Conservation (phyloP, 2,888 invertebrate genomes). For the Callinectes sapidus region DNA sequence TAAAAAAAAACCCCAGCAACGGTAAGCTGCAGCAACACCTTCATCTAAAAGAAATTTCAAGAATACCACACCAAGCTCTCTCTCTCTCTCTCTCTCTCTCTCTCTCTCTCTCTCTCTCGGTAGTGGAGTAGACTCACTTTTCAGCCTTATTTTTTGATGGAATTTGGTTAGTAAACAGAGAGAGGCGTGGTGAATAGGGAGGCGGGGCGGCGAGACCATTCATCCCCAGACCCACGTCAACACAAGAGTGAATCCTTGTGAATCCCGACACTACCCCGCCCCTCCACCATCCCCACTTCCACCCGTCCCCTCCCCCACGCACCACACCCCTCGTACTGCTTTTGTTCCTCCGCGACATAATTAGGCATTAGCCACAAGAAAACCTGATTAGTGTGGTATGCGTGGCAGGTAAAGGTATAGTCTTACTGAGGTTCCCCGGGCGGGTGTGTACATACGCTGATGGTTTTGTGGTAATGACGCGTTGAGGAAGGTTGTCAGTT, state of each 20-base stretch:
- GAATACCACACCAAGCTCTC: not conserved
- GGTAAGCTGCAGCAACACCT: not conserved
- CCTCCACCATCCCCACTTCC: not conserved
- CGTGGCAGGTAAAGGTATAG: not conserved
- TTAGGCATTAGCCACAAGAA: not conserved
- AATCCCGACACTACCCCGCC: not conserved
- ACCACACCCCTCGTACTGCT: not conserved
- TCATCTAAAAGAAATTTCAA: not conserved
- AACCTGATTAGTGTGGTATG: not conserved
- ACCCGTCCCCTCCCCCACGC: not conserved
- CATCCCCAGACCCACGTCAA: not conserved
- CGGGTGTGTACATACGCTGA: not conserved
- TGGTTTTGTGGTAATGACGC: too few relatives aligned
- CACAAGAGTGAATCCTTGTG: not conserved
- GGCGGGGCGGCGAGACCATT: conserved; percentile 3
- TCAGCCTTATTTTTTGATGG: conserved; percentile 45
- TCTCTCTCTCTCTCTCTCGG: not conserved
- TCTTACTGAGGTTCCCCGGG: not conserved
- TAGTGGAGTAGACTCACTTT: conserved; percentile 11
- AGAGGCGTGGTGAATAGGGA: conserved; percentile 30
- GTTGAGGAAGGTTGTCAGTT: too few relatives aligned
- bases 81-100: conserved; percentile 9
- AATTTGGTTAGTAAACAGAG: conserved; percentile 42
- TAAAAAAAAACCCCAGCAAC: not conserved
- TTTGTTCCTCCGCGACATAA: not conserved